Conservation (phyloP, 2,113 vertebrate genomes). For the Bubo bubo region DNA sequence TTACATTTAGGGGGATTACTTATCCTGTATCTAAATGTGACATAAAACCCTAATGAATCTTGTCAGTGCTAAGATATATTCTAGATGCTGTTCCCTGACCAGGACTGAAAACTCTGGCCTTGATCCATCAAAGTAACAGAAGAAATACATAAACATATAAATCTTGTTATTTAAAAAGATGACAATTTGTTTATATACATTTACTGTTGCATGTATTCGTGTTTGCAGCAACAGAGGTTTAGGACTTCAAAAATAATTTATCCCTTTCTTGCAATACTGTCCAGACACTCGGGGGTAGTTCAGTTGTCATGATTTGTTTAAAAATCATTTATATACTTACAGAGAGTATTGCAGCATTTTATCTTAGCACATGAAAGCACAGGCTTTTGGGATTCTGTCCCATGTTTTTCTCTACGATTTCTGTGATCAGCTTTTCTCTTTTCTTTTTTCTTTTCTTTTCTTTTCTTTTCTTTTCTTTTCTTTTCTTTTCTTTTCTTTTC, state of each 20-base stretch:
- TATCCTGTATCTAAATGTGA: background rate
- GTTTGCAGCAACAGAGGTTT: background rate
- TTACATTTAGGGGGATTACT: background rate
- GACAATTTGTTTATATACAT: background rate
- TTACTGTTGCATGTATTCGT: background rate
- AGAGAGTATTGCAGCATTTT: background rate
- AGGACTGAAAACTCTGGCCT: background rate
- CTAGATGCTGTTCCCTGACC: background rate
- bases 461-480: too few species aligned
- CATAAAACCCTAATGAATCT: slow-evolving; percentile 8
- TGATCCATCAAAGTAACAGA: background rate
- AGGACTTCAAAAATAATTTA: background rate
- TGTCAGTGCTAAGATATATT: background rate
- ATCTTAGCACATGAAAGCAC: background rate
- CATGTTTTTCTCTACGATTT: background rate
- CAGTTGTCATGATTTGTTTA: background rate
- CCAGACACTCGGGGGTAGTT: background rate
- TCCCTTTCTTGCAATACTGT: background rate
- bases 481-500: too few species aligned
- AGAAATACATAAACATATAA: background rate
- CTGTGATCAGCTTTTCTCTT: background rate
- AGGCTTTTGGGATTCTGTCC: background rate
- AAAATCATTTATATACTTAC: background rate
- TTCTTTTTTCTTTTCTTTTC: too few species aligned
- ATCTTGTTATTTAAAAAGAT: background rate